Base-by-base conservation (phyloP, 2,888 invertebrate genomes). In the Sinodicranocentrus sp. region DNA sequence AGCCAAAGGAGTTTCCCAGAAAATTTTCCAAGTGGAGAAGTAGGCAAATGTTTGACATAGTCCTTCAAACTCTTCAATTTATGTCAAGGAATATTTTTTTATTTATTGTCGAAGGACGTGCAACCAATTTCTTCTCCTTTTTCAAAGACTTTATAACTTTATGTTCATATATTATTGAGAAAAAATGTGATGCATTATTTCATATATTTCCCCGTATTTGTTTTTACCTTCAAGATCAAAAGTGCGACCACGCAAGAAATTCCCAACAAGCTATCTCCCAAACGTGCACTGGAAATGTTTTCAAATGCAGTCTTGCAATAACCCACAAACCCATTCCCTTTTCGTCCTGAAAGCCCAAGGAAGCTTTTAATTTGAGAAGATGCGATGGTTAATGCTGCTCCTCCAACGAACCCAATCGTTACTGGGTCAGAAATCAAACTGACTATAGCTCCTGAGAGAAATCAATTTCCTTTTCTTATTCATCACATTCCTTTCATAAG, bases 161-260 rank as follows among this genome's bases (percentile, higher is more conserved):
- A n/a, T n/a, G n/a, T n/a, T n/a, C n/a, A n/a, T n/a, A n/a, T n/a
- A n/a, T n/a, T n/a, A n/a, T n/a, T n/a, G n/a, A n/a, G n/a, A n/a
- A 61, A 2, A 61, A 28, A 28, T 44, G 15, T 52, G 17, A 23
- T 39, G 6, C 17, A 8, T 26, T 25, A 44, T 28, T 1, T 1
- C n/a, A n/a, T 15, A 5, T 61, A 1, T 80, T 26, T 3, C n/a
- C n/a, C n/a, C n/a, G n/a, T n/a, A n/a, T n/a, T n/a, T n/a, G n/a
- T n/a, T n/a, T 52, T 43, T 82, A 89, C 90, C 88, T 89, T 86
- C 90, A 97, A 92, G 25, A 94, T 89, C 85, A 97, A 92, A 48
- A 97, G 92, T 85, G 95, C 91, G 3, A 93, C 90, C 78, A 97
- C 95, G 89, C 96, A 96, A 3, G 92, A 90, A 44, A 95, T 88